Evolutionary conservation across 1,140 invertebrate species (phyloP).

Genomic region (Asbolus verrucosus): DNA sequence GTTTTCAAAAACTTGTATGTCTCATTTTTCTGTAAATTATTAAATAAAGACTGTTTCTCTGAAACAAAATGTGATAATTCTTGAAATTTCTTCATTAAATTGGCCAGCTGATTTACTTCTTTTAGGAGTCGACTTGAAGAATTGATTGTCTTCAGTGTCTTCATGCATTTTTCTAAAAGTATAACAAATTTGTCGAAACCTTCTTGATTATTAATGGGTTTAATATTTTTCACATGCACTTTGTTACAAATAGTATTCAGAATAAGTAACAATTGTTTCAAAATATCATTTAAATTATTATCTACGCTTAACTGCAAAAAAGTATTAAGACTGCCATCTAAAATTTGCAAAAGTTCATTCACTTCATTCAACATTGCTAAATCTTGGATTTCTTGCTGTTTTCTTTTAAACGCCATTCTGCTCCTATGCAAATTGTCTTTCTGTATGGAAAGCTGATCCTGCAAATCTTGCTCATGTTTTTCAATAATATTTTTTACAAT

Average conservation of each 20-base stretch:
- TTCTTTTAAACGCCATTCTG: neutral
- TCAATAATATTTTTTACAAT: neutral
- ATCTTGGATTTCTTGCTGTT: too few relatives aligned
- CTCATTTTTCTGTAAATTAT: neutral
- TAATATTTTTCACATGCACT: slow-evolving; percentile 12
- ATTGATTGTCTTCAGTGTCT: neutral
- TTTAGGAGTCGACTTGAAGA: neutral
- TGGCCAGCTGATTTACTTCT: neutral
- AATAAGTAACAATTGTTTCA: neutral
- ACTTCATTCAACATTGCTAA: too few relatives aligned
- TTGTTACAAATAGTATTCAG: neutral
- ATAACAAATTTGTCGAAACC: neutral
- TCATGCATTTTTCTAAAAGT: neutral
- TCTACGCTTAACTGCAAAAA: neutral
- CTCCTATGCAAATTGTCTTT: neutral
- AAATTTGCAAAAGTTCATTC: neutral
- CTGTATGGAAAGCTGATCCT: neutral
- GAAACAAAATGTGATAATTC: neutral
- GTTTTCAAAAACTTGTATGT: neutral
- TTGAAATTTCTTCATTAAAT: neutral
- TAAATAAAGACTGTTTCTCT: neutral
- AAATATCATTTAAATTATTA: neutral
- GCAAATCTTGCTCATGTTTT: neutral
- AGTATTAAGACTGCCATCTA: too few relatives aligned
- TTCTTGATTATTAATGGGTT: neutral